Conservation (phyloP, 2,113 vertebrate genomes). For the Rafetus swinhoei region DNA sequence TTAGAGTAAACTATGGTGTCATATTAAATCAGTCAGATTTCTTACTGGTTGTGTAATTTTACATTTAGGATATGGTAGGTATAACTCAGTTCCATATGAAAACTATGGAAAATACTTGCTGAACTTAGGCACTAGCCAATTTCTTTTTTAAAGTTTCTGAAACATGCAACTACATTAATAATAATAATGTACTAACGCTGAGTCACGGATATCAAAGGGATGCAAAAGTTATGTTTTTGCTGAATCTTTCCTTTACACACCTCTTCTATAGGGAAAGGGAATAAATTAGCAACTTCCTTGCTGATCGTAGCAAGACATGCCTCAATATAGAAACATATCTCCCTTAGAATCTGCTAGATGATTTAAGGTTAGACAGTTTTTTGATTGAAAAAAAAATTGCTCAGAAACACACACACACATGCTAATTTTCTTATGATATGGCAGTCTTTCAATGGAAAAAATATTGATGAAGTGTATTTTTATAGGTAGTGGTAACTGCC, state of each 20-base stretch:
- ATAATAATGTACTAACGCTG: neutral
- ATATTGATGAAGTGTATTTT: neutral
- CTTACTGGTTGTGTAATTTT: neutral
- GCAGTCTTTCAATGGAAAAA: neutral
- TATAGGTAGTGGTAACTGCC: neutral
- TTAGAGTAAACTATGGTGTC: neutral
- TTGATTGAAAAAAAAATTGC: neutral
- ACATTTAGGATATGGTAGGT: fast-evolving
- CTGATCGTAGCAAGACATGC: neutral
- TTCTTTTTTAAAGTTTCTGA: neutral
- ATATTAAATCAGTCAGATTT: neutral
- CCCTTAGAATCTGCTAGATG: neutral
- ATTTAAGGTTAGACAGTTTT: neutral
- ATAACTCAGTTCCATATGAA: neutral
- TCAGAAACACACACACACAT: neutral
- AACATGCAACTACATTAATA: neutral
- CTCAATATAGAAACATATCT: neutral
- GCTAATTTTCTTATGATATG: neutral
- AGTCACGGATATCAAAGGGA: neutral
- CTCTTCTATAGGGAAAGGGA: neutral
- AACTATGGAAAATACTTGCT: neutral
- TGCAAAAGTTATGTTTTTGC: neutral
- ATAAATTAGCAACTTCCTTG: neutral
- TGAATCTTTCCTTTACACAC: neutral
- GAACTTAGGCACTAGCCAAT: neutral